phyloP scores from a whole-genome alignment of 1,140 invertebrate species.

The Metaphire vulgaris region DNA sequence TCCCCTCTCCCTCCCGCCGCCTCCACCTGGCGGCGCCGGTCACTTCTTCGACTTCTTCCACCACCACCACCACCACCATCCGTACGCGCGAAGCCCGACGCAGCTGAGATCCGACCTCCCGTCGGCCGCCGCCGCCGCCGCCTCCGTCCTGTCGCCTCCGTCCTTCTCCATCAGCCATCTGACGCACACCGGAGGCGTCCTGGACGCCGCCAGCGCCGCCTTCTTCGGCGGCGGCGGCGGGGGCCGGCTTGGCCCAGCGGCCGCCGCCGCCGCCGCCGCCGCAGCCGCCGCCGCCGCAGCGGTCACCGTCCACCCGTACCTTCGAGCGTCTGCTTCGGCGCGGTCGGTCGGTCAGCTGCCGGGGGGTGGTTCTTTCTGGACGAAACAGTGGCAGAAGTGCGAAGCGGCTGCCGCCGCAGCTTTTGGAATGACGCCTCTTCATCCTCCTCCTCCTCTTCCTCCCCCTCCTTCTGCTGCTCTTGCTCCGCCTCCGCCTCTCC shows the following conservation, averaged over 20 bases:
- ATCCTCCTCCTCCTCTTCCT: too few species aligned
- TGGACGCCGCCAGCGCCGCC: neutral
- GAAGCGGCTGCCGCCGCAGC: neutral
- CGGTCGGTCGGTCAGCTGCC: neutral
- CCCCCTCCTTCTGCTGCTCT: too few species aligned
- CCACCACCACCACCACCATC: too few species aligned
- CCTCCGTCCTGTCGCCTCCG: neutral
- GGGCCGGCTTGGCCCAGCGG: neutral
- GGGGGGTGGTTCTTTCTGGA: neutral
- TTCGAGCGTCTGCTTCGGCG: neutral
- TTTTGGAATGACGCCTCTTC: neutral
- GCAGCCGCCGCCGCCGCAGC: too few species aligned
- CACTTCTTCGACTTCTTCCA: neutral
- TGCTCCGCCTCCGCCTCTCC: too few species aligned
- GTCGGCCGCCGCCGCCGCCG: too few species aligned
- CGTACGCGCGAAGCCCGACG: neutral
- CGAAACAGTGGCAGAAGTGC: slow-evolving; percentile 1
- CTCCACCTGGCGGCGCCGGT: neutral
- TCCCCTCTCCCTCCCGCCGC: neutral
- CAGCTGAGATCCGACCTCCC: neutral
- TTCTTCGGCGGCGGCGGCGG: too few species aligned
- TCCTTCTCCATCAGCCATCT: slow-evolving; percentile 1
- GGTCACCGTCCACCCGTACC: neutral
- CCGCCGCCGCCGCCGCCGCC: too few species aligned
- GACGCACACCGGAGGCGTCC: neutral